Evolutionary conservation across 2,797 vertebrate species (phyloP), one percentile per base, ranked within the genome.

Genomic region (Urophycis tenuis): DNA sequence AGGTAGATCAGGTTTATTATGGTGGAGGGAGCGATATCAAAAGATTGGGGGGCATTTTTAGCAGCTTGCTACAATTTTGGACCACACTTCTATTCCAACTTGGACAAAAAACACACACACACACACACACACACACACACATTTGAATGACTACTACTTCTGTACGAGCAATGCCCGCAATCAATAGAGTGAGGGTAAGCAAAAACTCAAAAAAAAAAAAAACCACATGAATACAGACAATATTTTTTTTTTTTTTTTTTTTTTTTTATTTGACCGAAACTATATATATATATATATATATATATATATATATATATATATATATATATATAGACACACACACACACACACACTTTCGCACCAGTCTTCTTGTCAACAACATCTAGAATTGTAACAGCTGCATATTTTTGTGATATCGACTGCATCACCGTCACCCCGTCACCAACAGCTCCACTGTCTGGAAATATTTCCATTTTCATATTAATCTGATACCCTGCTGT

Each of bases 401-500:
- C 9, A 67, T 29, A 67, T 67, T 67, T 67, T 29, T 29, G 60
- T 14, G 60, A 29, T 67, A 29, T 67, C 25, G 25, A 67, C n/a
- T 19, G 19, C 53, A 5, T 67, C 60, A 67, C 60, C 60, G 29
- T 67, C 60, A 67, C 60, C 25, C 60, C 10, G 15, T 67, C 10
- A 67, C 10, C 25, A 67, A 67, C 15, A 29, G 60, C 60, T 14
- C 25, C 60, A 29, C 60, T 67, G 25, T 67, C 60, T 10, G 60
- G 60, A 67, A 67, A 29, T 67, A 29, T 81, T 74, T 10, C 77
- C 69, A 22, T 77, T 45, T 34, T 76, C 7, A 29, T 78, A 76
- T 83, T 85, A 33, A 80, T 87, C 84, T 74, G 60, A 79, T 78
- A 81, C 74, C 77, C 25, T 64, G 74, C 76, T 45, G 79, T 72